phyloP scores from a whole-genome alignment of 2,113 vertebrate genomes.

The Onychorhynchus coronatus region DNA sequence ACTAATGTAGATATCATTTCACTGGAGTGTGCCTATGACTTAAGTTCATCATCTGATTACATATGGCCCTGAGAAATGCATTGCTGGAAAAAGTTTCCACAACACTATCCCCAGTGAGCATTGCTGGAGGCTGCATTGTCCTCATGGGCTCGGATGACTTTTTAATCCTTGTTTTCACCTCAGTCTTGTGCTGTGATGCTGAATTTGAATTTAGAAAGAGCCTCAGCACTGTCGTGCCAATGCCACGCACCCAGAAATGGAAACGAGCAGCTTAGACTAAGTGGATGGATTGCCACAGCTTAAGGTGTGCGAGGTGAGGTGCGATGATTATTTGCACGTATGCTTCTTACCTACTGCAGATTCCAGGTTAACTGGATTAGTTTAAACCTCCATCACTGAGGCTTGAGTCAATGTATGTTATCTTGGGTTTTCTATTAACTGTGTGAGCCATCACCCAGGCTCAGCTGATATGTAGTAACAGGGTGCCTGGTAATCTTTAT shows the following conservation, averaged over 20 bases:
- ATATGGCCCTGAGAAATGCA: background rate
- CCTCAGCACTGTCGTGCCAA: background rate
- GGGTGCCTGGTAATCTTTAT: background rate
- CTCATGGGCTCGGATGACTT: background rate
- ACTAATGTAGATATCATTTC: background rate
- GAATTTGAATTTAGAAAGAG: background rate
- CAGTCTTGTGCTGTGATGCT: background rate
- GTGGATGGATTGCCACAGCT: background rate
- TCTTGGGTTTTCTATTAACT: background rate
- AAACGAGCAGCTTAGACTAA: background rate
- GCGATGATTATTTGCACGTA: rapidly evolving
- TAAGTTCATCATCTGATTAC: background rate
- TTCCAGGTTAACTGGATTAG: conserved; percentile 31
- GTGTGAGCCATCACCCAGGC: background rate
- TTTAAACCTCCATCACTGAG: background rate
- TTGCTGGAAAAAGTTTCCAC: background rate
- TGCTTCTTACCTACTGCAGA: background rate
- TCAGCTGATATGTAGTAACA: background rate
- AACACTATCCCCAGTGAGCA: background rate
- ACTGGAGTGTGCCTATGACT: background rate
- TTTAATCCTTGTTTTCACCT: background rate
- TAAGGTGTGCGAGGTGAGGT: background rate
- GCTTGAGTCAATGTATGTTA: background rate
- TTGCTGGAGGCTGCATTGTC: background rate
- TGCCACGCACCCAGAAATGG: background rate